phyloP scores from a whole-genome alignment of 2,797 vertebrate species.

The Trachops cirrhosus region DNA sequence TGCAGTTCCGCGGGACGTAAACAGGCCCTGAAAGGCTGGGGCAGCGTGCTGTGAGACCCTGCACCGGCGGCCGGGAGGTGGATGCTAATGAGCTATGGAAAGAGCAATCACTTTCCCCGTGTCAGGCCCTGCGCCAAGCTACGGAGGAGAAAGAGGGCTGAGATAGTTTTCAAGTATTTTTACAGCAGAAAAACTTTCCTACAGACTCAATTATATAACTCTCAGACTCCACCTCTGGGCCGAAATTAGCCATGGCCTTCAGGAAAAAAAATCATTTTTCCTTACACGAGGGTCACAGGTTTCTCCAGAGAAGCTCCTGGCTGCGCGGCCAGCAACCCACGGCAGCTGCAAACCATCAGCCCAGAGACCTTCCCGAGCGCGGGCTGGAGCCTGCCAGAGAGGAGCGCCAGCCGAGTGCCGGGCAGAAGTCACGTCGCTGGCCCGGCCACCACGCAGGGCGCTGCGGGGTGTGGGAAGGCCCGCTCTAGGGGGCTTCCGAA shows the following conservation, averaged over 20 bases:
- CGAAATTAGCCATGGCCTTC: slow-evolving; percentile 68
- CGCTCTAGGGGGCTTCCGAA: neutral
- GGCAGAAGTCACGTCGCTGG: neutral
- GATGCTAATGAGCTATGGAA: slow-evolving; percentile 68
- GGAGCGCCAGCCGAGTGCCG: neutral
- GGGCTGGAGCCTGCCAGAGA: neutral
- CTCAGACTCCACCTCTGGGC: slow-evolving; percentile 68
- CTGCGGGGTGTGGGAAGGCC: neutral
- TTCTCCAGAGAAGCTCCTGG: slow-evolving; percentile 54
- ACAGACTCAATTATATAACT: slow-evolving; percentile 76
- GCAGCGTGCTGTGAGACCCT: slow-evolving; percentile 16
- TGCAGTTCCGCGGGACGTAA: slow-evolving; percentile 39
- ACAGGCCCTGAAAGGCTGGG: slow-evolving; percentile 56
- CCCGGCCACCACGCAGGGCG: fast-evolving
- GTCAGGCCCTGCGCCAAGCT: slow-evolving; percentile 53
- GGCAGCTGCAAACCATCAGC: slow-evolving; percentile 40
- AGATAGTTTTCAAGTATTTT: slow-evolving; percentile 73
- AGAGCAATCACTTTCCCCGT: slow-evolving; percentile 54
- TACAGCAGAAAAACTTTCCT: slow-evolving; percentile 74
- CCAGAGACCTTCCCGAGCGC: neutral
- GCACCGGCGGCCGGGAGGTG: slow-evolving; percentile 48
- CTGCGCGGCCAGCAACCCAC: neutral
- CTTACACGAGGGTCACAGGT: slow-evolving; percentile 47
- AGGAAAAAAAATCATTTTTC: slow-evolving; percentile 30
- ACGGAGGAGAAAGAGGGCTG: slow-evolving; percentile 67